These are phyloP conservation scores for Cabera pusaria DNA, from an alignment of 2,888 invertebrate genomes.

Conservation along the genomic window DNA sequence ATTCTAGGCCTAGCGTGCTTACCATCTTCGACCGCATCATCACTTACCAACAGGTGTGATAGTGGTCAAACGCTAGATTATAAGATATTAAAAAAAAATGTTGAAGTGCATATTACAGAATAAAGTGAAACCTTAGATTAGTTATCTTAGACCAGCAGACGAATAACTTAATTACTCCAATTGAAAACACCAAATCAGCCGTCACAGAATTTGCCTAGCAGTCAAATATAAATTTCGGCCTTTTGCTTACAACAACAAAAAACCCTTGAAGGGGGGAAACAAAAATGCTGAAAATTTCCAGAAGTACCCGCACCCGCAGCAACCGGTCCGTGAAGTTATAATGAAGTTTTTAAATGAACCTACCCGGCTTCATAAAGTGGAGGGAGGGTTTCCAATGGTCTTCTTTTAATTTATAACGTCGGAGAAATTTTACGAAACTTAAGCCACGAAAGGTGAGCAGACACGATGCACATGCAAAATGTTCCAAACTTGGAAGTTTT, in stretches of 20 bases:
- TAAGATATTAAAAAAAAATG: no score
- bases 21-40: no score
- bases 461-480: slow-evolving; percentile 22
- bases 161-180: no score
- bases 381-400: slow-evolving; percentile 52
- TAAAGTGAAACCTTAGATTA: no score
- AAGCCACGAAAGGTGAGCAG: slow-evolving; percentile 21
- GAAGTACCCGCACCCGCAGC: slow-evolving; percentile 31
- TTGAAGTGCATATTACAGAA: no score
- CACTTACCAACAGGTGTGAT: no score
- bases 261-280: slow-evolving; percentile 26
- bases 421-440: slow-evolving; percentile 26
- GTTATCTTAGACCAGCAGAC: no score
- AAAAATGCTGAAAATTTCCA: slow-evolving; percentile 33
- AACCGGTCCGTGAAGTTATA: slow-evolving; percentile 54
- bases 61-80: no score
- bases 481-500: slow-evolving; percentile 13
- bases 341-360: slow-evolving; percentile 69
- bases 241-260: slow-evolving; percentile 29
- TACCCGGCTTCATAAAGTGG: slow-evolving; percentile 49
- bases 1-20: no score
- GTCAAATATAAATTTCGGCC: slow-evolving; percentile 20
- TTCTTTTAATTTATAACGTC: slow-evolving; percentile 58
- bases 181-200: no score
- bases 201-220: slow-evolving; percentile 13